phyloP scores from a whole-genome alignment of 1,140 invertebrate genomes.

The Drosophila miranda region DNA sequence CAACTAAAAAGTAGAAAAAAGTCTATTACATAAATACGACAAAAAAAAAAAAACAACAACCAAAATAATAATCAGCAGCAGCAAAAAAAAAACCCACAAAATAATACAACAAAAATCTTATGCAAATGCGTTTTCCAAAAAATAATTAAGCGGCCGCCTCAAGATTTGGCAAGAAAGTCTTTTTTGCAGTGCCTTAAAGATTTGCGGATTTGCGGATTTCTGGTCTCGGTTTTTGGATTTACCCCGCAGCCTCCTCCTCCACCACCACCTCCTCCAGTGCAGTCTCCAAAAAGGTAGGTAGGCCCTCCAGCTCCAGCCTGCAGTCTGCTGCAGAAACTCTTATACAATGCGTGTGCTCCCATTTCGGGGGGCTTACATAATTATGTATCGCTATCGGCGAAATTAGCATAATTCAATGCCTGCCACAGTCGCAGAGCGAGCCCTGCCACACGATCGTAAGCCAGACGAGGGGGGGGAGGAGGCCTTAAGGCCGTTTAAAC shows the following conservation, averaged over 20 bases:
- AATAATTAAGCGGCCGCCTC: constrained; percentile 49
- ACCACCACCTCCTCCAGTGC: constrained; percentile 13
- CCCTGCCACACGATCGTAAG: constrained; percentile 38
- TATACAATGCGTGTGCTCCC: constrained; percentile 63
- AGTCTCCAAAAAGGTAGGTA: constrained; percentile 43
- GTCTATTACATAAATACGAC: constrained; percentile 55
- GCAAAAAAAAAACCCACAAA: background rate
- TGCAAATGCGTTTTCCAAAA: constrained; percentile 50
- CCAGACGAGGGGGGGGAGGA: constrained; percentile 11
- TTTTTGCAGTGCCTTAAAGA: constrained; percentile 25
- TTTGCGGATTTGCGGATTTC: constrained; percentile 31
- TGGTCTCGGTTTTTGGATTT: constrained; percentile 21
- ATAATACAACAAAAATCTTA: constrained; percentile 40
- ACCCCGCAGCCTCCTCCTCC: constrained; percentile 17
- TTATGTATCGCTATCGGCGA: constrained; percentile 57
- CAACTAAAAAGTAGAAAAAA: constrained; percentile 14
- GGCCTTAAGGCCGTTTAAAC: constrained; percentile 49
- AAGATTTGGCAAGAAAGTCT: constrained; percentile 52
- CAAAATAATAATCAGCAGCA: constrained; percentile 35
- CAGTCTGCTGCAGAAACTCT: constrained; percentile 25
- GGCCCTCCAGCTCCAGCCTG: constrained; percentile 12
- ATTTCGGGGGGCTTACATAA: constrained; percentile 44
- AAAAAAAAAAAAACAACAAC: constrained; percentile 24
- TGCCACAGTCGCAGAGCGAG: constrained; percentile 26
- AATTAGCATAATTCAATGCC: constrained; percentile 70